Evolutionary conservation across 2,113 vertebrate species (phyloP).

Genomic region (Prolemur simus): DNA sequence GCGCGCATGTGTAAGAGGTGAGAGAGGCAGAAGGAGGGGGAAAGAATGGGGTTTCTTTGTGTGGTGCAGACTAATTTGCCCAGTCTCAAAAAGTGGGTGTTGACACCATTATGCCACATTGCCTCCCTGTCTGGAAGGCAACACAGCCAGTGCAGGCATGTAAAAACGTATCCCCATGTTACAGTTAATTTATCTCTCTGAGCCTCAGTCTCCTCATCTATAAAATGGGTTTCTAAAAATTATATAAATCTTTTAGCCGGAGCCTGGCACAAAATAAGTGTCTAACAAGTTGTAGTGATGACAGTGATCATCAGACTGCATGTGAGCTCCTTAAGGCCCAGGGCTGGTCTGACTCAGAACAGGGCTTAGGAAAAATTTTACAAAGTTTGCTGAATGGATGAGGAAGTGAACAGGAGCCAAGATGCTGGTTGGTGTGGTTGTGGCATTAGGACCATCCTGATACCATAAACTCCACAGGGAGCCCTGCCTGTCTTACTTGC

Average conservation of each 20-base stretch:
- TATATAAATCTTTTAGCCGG: neutral
- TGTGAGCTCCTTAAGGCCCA: neutral
- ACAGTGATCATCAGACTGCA: accelerated
- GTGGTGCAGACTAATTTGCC: neutral
- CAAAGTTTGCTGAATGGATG: neutral
- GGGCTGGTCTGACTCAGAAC: neutral
- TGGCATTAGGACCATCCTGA: neutral
- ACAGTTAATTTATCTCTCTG: neutral
- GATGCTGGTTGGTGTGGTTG: accelerated
- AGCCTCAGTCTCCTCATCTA: neutral
- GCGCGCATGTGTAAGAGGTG: neutral
- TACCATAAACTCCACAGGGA: no score
- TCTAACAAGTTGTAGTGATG: neutral
- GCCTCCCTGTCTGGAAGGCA: neutral
- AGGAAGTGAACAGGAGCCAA: neutral
- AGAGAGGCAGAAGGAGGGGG: neutral
- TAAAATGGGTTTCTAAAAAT: neutral
- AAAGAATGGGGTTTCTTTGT: neutral
- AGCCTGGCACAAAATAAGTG: neutral
- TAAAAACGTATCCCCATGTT: neutral
- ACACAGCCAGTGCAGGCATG: accelerated
- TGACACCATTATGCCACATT: neutral
- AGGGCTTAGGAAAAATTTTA: neutral
- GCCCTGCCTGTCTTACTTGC: neutral
- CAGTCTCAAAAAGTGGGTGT: neutral